Conservation (phyloP, 2,113 vertebrate species). For the Rhinoderma darwinii region DNA sequence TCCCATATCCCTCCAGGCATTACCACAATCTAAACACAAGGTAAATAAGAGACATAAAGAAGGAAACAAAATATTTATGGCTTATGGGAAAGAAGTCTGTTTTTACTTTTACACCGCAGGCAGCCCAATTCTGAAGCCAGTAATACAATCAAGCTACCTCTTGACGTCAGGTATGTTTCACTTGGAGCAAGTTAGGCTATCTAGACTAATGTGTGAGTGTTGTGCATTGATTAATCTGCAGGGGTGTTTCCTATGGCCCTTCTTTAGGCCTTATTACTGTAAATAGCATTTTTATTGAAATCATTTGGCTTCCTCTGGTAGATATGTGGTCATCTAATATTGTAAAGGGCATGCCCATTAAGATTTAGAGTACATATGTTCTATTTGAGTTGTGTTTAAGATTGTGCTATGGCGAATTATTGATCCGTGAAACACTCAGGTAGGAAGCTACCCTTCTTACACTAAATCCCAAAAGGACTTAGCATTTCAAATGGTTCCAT, state of each 20-base stretch:
- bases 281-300: slow-evolving; percentile 68
- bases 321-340: slow-evolving; percentile 55
- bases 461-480: slow-evolving; percentile 34
- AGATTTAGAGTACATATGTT: slow-evolving; percentile 25
- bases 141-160: slow-evolving; percentile 70
- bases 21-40: not conserved
- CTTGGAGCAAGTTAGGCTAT: slow-evolving; percentile 71
- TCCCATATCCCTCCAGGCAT: not conserved
- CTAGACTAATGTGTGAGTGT: slow-evolving; percentile 68
- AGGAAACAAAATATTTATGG: slow-evolving; percentile 58
- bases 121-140: slow-evolving; percentile 69
- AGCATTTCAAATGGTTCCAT: slow-evolving; percentile 42
- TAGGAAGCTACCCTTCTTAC: slow-evolving; percentile 44
- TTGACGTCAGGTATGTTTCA: slow-evolving; percentile 75
- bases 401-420: slow-evolving; percentile 59
- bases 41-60: not conserved
- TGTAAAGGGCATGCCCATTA: slow-evolving; percentile 60
- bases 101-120: slow-evolving; percentile 68
- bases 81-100: slow-evolving; percentile 61
- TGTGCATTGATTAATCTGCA: slow-evolving; percentile 75
- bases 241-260: slow-evolving; percentile 70
- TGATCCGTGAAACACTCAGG: slow-evolving; percentile 50
- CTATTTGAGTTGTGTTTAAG: slow-evolving; percentile 62
- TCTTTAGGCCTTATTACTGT: slow-evolving; percentile 68
- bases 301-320: slow-evolving; percentile 55